Percentiles rank a stretch among this genome's conserved stretches.
phyloP scores from a whole-genome alignment of 2,113 vertebrate genomes.

The Scophthalmus maximus region DNA sequence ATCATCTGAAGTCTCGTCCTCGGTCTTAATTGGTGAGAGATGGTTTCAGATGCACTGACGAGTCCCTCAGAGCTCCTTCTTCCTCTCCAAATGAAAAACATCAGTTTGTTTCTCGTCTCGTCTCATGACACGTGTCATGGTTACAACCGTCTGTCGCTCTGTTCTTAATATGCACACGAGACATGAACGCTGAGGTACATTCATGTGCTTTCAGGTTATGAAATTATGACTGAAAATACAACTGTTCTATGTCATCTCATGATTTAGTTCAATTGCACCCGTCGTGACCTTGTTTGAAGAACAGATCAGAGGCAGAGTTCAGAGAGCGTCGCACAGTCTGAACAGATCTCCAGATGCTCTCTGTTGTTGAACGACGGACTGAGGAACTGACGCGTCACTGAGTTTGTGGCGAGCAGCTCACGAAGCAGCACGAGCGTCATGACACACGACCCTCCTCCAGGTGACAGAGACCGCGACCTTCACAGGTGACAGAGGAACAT shows the following conservation, averaged over 20 bases:
- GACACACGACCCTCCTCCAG: slow-evolving; percentile 2
- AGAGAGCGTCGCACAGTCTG: too few relatives aligned
- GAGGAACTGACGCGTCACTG: too few relatives aligned
- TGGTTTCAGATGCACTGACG: neutral
- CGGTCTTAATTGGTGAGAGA: neutral
- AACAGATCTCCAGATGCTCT: too few relatives aligned
- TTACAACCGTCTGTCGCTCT: neutral
- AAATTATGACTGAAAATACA: neutral
- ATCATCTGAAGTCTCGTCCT: neutral
- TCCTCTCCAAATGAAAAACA: neutral
- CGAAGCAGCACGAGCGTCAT: neutral
- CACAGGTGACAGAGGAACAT: neutral
- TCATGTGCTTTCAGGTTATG: too few relatives aligned
- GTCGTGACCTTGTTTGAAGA: too few relatives aligned
- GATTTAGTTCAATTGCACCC: too few relatives aligned
- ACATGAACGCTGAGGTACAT: neutral
- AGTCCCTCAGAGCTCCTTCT: neutral
- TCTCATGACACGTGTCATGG: too few relatives aligned
- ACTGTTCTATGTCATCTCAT: too few relatives aligned
- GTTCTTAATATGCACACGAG: neutral
- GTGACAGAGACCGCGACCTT: slow-evolving; percentile 40
- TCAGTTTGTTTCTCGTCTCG: neutral
- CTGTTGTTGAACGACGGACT: too few relatives aligned
- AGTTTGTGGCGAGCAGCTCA: too few relatives aligned
- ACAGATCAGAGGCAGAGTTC: too few relatives aligned